These are phyloP conservation scores for Trinorchestia longiramus DNA, from an alignment of 1,140 invertebrate genomes.

Conservation along the genomic window DNA sequence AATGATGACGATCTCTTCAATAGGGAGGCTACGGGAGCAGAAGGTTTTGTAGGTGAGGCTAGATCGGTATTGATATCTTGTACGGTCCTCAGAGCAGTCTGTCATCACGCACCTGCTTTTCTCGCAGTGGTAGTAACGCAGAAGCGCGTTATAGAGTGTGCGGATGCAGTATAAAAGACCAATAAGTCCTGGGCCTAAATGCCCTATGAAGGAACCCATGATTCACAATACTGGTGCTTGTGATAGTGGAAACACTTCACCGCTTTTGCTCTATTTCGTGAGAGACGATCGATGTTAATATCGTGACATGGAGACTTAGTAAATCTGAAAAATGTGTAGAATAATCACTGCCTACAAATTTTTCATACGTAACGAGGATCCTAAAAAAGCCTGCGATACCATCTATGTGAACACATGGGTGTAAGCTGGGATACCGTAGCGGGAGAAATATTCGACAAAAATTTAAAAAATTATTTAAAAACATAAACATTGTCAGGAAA, in stretches of 20 bases:
- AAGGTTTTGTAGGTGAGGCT: constrained; percentile 36
- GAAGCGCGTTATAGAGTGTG: background rate
- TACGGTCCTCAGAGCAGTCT: background rate
- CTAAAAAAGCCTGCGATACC: no score
- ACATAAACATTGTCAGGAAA: no score
- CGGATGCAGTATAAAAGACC: background rate
- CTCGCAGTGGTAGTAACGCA: constrained; percentile 3
- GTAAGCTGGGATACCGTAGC: no score
- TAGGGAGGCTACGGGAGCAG: background rate
- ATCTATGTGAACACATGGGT: no score
- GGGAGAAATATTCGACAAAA: no score
- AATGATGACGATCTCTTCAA: constrained; percentile 13
- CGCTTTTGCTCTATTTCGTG: background rate
- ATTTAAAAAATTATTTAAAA: no score
- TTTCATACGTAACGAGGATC: no score
- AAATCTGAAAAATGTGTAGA: no score
- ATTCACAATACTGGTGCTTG: background rate
- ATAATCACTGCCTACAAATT: no score
- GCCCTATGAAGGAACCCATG: constrained; percentile 13
- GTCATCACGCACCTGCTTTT: background rate
- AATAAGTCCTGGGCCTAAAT: background rate
- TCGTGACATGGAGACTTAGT: no score
- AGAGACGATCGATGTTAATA: no score
- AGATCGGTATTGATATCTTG: background rate
- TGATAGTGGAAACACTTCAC: background rate